A percentile compares a stretch with the other conserved stretches of the same genome.
phyloP scores from a whole-genome alignment of 2,113 vertebrate genomes.

The Daubentonia madagascariensis region DNA sequence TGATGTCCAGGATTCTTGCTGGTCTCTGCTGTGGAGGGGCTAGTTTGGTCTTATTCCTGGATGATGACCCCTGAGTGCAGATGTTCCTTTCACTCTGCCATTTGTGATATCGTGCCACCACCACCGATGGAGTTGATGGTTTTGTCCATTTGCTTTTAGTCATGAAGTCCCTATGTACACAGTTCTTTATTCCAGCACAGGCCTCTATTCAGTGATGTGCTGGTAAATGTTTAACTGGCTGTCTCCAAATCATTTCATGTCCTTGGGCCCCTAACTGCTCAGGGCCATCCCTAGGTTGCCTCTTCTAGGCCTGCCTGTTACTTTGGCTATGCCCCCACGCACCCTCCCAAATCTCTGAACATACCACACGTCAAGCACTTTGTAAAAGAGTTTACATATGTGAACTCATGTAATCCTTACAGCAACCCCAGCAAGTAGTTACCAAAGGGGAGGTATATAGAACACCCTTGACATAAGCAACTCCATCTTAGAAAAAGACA shows the following conservation, averaged over 20 bases:
- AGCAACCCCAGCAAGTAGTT: background rate
- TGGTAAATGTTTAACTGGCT: background rate
- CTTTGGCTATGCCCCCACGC: background rate
- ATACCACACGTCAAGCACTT: background rate
- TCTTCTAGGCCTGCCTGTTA: background rate
- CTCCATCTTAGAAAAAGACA: too few species aligned
- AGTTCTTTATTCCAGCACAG: background rate
- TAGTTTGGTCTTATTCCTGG: background rate
- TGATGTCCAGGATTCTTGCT: background rate
- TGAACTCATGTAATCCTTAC: background rate
- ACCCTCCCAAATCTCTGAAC: background rate
- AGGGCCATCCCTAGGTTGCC: background rate
- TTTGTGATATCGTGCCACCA: background rate
- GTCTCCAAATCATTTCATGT: background rate
- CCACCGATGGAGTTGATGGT: background rate
- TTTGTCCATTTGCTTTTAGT: background rate
- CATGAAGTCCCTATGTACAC: background rate
- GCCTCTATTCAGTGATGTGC: background rate
- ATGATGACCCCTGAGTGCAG: background rate
- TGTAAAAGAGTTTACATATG: background rate
- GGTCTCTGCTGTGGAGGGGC: background rate
- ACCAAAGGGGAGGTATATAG: background rate
- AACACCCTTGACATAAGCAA: background rate
- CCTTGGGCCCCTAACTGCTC: background rate
- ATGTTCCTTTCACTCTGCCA: background rate